Evolutionary conservation across 2,797 vertebrate genomes (phyloP).

Genomic region (Bryconaethiops microstoma): DNA sequence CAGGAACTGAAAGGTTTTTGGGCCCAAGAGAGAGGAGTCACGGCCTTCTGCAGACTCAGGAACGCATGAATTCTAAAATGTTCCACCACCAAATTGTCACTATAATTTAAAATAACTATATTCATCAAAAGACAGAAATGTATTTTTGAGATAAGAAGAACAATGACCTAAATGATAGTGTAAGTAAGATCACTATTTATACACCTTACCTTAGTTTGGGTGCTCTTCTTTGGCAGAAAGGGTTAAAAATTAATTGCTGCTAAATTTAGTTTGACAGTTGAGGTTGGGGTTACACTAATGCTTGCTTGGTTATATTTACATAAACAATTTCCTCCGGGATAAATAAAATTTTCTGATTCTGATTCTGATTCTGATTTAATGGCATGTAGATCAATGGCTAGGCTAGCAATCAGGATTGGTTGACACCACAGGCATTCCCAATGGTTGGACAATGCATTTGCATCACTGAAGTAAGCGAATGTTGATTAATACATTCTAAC

Average conservation of each 20-base stretch:
- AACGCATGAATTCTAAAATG: slow-evolving; percentile 28
- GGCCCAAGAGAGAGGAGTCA: slow-evolving; percentile 21
- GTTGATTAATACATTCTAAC: background rate
- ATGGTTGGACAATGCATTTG: background rate
- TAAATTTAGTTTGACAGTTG: too few species aligned
- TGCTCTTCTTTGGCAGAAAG: background rate
- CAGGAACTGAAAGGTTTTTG: slow-evolving; percentile 50
- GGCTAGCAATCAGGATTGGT: too few species aligned
- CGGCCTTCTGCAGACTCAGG: slow-evolving; percentile 4
- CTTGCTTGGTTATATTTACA: too few species aligned
- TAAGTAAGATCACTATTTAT: too few species aligned
- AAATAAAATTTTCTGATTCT: too few species aligned
- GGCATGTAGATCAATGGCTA: background rate
- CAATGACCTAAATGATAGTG: background rate
- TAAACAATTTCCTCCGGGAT: too few species aligned
- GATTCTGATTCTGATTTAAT: too few species aligned
- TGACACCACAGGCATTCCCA: background rate
- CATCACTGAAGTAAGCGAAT: background rate
- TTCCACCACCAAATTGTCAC: background rate
- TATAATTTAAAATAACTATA: too few species aligned
- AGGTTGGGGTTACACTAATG: too few species aligned
- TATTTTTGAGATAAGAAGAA: too few species aligned
- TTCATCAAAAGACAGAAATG: too few species aligned
- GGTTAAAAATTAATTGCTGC: background rate
- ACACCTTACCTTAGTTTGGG: background rate